Base-by-base conservation (phyloP, 2,888 invertebrate genomes). In the Clitarchus hookeri region DNA sequence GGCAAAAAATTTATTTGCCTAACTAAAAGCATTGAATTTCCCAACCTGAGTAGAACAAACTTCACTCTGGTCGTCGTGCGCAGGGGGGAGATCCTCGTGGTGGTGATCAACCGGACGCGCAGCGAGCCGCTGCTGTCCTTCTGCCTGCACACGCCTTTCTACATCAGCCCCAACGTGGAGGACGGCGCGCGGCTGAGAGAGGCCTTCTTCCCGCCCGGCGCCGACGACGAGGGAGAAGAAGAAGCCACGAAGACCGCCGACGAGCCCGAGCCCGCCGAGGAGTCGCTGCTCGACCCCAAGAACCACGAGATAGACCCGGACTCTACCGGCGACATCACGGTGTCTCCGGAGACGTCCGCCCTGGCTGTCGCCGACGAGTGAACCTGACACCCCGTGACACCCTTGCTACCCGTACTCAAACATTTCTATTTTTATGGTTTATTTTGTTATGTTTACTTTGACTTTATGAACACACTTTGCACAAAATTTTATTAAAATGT, bases 191-290 rank as follows among this genome's bases (percentile, higher is more conserved):
- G 92, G 84, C 96, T 96, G 89, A 94, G 95, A 86, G 91, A 92
- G 4, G 90, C 93, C 86, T 95, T 96, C 92, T 96, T 97, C 91
- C 96, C 96, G 0, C 92, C 93, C 2, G 94, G 93, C 0, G 93
- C 93, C 84, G 92, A 91, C 82, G 90, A 91, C 77, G 89, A 90
- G 65, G 89, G 89, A n/a, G 89, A 88, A 53, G 90, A 90, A 85
- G 89, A 79, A 0, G 25, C 79, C 79, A 23, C 11, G 12, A n/a
- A 26, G 25, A 12, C 26, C 16, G 79, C 13, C 25, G 82, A 82
- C 0, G 27, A 11, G 27, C 19, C 16, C 27, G 44, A 82, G 8
- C 36, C 0, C 23, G 23, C 36, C 82, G 82, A 26, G 65, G 65
- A 12, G 65, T 8, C 13, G 13, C n/a, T 65, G 23, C 65, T 65